Evolutionary conservation across 2,888 invertebrate genomes (phyloP).

Genomic region (Xestia c-nigrum): DNA sequence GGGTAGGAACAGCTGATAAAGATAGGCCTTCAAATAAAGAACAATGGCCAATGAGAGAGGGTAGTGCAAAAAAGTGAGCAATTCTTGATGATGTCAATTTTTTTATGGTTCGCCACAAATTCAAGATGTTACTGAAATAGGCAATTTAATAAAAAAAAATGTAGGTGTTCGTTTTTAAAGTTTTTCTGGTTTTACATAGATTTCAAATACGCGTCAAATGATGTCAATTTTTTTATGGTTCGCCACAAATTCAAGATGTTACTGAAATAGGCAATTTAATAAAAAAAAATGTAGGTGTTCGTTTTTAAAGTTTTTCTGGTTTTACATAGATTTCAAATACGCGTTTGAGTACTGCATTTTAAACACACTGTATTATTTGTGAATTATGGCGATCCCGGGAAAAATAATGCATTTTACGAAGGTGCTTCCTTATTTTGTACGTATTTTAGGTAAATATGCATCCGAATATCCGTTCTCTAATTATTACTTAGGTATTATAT

Average conservation of each 20-base stretch:
- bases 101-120: neutral
- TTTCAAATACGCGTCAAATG: neutral
- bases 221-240: neutral
- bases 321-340: too few relatives aligned
- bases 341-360: too few relatives aligned
- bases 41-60: neutral
- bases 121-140: neutral
- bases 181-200: too few relatives aligned
- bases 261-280: neutral
- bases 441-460: too few relatives aligned
- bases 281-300: neutral
- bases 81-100: neutral
- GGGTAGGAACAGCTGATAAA: slow-evolving; percentile 16
- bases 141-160: neutral
- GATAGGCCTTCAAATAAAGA: neutral
- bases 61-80: neutral
- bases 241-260: neutral
- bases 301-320: too few relatives aligned
- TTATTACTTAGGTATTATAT: neutral
- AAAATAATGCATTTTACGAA: too few relatives aligned
- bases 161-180: too few relatives aligned
- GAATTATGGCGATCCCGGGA: too few relatives aligned
- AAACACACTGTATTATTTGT: too few relatives aligned
- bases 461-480: neutral
- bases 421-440: too few relatives aligned